phyloP scores from a whole-genome alignment of 2,888 invertebrate species.

The Clivina fossor region DNA sequence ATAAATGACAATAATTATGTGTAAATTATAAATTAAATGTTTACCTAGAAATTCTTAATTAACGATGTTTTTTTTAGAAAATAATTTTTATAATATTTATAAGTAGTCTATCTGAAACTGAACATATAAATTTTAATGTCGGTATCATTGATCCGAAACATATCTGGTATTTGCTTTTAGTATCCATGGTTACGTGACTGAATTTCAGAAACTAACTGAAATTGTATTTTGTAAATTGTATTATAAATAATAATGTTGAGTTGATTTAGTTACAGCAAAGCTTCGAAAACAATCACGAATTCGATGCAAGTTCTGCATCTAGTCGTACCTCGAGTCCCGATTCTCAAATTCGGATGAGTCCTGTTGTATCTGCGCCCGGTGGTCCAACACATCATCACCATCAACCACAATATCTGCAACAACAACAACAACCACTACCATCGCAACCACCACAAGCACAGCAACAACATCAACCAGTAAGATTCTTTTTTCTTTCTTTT shows the following conservation, averaged over 20 bases:
- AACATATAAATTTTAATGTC: no score
- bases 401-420: slow-evolving; percentile 44
- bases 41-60: no score
- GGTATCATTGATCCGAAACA: no score
- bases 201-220: no score
- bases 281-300: slow-evolving; percentile 49
- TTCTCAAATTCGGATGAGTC: slow-evolving; percentile 50
- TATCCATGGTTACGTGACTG: neutral
- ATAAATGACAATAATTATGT: no score
- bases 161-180: neutral
- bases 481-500: neutral
- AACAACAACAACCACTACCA: slow-evolving; percentile 44
- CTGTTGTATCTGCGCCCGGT: slow-evolving; percentile 24
- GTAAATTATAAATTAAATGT: no score
- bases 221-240: neutral
- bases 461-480: no score
- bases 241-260: neutral
- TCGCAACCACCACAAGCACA: slow-evolving; percentile 50
- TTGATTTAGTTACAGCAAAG: slow-evolving; percentile 17
- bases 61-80: no score
- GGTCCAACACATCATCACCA: slow-evolving; percentile 30
- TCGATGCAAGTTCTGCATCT: slow-evolving; percentile 57
- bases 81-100: no score
- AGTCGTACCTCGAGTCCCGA: slow-evolving; percentile 61
- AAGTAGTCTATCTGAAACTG: no score